Evolutionary conservation across 2,797 vertebrate species (phyloP), one percentile per base, ranked within the genome.

Genomic region (Falco cherrug): DNA sequence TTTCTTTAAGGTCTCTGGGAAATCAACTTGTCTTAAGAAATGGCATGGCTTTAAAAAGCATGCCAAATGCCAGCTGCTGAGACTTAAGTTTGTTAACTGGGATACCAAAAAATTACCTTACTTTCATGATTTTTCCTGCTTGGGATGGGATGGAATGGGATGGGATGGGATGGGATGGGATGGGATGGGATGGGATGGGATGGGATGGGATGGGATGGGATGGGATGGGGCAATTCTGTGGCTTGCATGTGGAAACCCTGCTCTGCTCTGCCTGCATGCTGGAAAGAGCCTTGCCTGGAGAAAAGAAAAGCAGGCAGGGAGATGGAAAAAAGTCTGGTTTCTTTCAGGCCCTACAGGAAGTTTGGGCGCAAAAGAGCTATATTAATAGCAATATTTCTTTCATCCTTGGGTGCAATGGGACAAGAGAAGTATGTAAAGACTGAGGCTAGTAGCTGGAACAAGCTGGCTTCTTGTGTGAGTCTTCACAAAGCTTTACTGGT

Each of bases 341-440:
- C 18, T 84, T 59, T 47, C 35, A 15, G 29, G 9, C 5, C 17
- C 26, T 60, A 31, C 28, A 53, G 56, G n/a, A 3, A 74, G 19
- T 31, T 29, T 35, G 8, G 11, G 13, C 65, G 13, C 11, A 53
- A 51, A 87, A 17, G 19, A 39, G n/a, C 14, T 39, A 8, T 2
- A 39, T 1, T 48, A 24, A 48, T 22, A 71, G 3, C 10, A 31
- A 9, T 20, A 18, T 29, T 21, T 59, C 70, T 84, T 78, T 25
- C 5, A 67, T 59, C 10, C 13, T 48, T 87, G 24, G 18, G 4
- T 53, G 22, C 0, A 1, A 22, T 1, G 1, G 1, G 3, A 33
- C 24, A 67, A 48, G 15, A 5, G 4, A 77, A 63, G 22, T 24
- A 6, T 16, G 14, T 21, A 59, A 89, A 84, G 12, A 13, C 14